Evolutionary conservation across 2,888 invertebrate genomes (phyloP).

Genomic region (Pegoplata infirma): DNA sequence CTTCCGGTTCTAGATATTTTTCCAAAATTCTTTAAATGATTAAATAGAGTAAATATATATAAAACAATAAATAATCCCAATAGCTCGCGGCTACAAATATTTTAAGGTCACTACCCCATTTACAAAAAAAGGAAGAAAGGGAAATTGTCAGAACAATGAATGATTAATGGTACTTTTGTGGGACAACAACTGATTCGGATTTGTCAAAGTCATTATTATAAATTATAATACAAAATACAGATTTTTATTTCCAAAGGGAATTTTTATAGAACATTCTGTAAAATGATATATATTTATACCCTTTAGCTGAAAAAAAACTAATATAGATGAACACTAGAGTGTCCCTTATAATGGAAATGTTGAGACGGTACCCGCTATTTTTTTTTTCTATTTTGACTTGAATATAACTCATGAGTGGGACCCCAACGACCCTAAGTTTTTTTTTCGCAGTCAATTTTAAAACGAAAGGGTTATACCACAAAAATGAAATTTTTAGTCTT

Average conservation of each 20-base stretch:
- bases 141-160: neutral
- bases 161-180: neutral
- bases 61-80: slow-evolving; percentile 16
- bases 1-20: slow-evolving; percentile 22
- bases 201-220: slow-evolving; percentile 44
- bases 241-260: neutral
- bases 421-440: too few relatives aligned
- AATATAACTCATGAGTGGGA: too few relatives aligned
- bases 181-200: slow-evolving; percentile 22
- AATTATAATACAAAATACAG: neutral
- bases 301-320: too few relatives aligned
- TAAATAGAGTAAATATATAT: slow-evolving; percentile 9
- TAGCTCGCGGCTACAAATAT: slow-evolving; percentile 1
- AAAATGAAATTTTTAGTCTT: too few relatives aligned
- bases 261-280: neutral
- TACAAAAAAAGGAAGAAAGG: neutral
- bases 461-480: too few relatives aligned
- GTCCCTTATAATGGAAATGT: too few relatives aligned
- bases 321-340: too few relatives aligned
- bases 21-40: neutral
- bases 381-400: too few relatives aligned
- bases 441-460: too few relatives aligned
- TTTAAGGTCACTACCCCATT: slow-evolving; percentile 17
- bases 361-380: too few relatives aligned
- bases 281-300: neutral